phyloP scores from a whole-genome alignment of 1,140 invertebrate genomes.

The Ceratina australensis region DNA sequence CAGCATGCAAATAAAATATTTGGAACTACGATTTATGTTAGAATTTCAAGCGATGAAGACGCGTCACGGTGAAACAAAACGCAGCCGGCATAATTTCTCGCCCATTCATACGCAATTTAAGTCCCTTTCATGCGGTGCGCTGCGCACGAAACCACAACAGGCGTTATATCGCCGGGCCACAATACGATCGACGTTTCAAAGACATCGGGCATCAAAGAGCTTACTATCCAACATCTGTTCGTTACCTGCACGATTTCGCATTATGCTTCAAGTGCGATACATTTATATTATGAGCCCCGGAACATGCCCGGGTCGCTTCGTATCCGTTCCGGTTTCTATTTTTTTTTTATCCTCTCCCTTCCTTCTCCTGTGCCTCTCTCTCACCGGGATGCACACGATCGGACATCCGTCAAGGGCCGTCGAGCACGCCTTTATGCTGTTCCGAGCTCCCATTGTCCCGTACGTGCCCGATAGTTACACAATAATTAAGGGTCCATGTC shows the following conservation, averaged over 20 bases:
- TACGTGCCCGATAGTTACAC: slow-evolving; percentile 50
- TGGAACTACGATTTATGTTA: too few relatives aligned
- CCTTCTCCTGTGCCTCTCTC: background rate
- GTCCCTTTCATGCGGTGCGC: slow-evolving; percentile 59
- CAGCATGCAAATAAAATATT: too few relatives aligned
- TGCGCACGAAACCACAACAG: slow-evolving; percentile 67
- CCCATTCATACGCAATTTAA: slow-evolving; percentile 73
- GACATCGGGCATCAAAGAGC: slow-evolving; percentile 46
- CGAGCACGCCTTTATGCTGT: slow-evolving; percentile 26
- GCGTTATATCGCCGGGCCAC: slow-evolving; percentile 64
- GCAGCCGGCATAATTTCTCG: slow-evolving; percentile 63
- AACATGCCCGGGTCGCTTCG: slow-evolving; percentile 13
- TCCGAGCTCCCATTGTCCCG: slow-evolving; percentile 15
- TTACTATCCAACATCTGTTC: slow-evolving; percentile 74
- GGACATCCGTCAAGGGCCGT: slow-evolving; percentile 41
- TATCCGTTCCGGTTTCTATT: slow-evolving; percentile 29
- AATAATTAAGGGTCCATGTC: slow-evolving; percentile 38
- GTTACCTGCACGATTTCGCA: slow-evolving; percentile 63
- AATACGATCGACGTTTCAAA: slow-evolving; percentile 68
- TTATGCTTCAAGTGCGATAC: slow-evolving; percentile 62
- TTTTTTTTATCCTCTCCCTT: slow-evolving; percentile 32
- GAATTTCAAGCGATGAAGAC: too few relatives aligned
- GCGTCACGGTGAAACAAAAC: slow-evolving; percentile 45
- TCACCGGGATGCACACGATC: slow-evolving; percentile 37
- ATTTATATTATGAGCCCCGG: slow-evolving; percentile 40